Base-by-base conservation (phyloP, 2,888 invertebrate species). In the Luffia ferchaultella region DNA sequence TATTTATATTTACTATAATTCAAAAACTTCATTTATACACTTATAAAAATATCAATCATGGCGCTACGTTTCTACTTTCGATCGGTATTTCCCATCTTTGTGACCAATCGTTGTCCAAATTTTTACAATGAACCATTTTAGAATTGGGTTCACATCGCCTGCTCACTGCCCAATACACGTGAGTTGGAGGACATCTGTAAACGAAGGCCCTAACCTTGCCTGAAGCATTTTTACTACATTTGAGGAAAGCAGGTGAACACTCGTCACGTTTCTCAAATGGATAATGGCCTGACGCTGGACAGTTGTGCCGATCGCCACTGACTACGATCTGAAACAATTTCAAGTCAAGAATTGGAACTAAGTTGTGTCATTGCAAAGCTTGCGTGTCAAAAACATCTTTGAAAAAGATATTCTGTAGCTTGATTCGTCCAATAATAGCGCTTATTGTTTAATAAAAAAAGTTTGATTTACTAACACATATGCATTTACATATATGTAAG, bases 161-260 rank as follows among this genome's bases (percentile, higher is more conserved):
- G 59, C 92, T 93, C 2, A 91, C 87, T 44, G 89, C 86, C 92
- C 93, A 93, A 66, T 90, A 95, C 2, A 89, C 85, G 60, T 88
- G 93, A 44, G 89, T 89, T 60, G 88, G 79, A 0, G 94, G 94
- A 72, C 95, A 95, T 62, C 90, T 90, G 67, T 90, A 89, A 15
- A 94, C 77, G 60, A 87, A 88, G 16, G 91, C 93, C 68, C 89
- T 84, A 58, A 92, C 67, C 49, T 74, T 83, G 45, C 78, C 84
- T 1, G 76, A 64, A 55, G 78, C 76, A 12, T 63, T 55, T 58
- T 72, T 77, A 60, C 80, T 78, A 67, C 94, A 94, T 71, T 91
- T 93, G 47, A 92, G 79, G 65, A 93, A 93, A 15, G 87, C 86
- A 55, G 86, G 85, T 20, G 89, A 87, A 65, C 94, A 95, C 60